Evolutionary conservation across 2,888 invertebrate species (phyloP), one percentile per base, ranked within the genome.

Genomic region (Noctua pronuba): DNA sequence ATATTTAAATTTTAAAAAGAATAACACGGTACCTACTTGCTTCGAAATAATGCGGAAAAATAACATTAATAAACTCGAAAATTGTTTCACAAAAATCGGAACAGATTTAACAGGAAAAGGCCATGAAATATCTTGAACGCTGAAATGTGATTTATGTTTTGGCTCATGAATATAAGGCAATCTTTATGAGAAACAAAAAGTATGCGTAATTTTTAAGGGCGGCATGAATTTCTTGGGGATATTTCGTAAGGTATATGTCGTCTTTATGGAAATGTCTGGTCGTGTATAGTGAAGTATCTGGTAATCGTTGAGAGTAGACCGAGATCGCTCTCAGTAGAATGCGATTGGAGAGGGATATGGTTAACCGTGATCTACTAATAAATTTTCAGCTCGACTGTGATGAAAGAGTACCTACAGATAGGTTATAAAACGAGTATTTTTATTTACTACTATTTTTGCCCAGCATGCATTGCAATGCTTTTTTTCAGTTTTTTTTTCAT

Each of bases 101-200:
- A 31, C 73, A 82, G 60, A 73, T 73, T 82, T 66, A 31, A n/a
- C 8, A n/a, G 13, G 10, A 82, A 64, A 28, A 52, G 18, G 31
- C 11, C 41, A 41, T 24, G 62, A 44, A 72, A 82, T 44, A 77
- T 77, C 3, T 77, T 82, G 70, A 82, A 65, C 78, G 66, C 73
- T 55, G 18, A 55, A 78, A 70, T 69, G 46, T 62, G 79, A 78
- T 83, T 82, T 67, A 83, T 78, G 65, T 44, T 68, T 52, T 21
- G 24, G 8, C 79, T 83, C 83, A 73, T 83, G 66, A 79, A 83
- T 82, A 73, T 78, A 83, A 82, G 60, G 24, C 66, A 31, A 69
- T 46, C 28, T 70, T 78, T 70, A 68, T 58, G 68, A 58, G 68
- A 44, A 44, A 68, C 67, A 68, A 77, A 55, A 72, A 64, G 79